Evolutionary conservation across 2,113 vertebrate genomes (phyloP).

Genomic region (Thunnus maccoyii): DNA sequence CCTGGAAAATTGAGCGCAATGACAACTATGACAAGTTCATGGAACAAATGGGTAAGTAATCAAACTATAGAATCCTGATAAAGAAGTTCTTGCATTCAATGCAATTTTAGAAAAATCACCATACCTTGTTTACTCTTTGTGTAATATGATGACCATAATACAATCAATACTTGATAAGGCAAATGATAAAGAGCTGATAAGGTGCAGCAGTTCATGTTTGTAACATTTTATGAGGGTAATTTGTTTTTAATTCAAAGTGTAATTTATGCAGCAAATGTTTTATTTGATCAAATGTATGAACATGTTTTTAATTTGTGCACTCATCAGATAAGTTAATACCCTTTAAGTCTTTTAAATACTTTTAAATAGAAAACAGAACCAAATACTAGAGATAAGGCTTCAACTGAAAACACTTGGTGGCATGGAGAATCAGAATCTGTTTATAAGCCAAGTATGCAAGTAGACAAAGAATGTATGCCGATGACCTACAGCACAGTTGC

Average conservation of each 20-base stretch:
- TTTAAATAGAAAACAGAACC: not conserved
- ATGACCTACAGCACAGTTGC: not conserved
- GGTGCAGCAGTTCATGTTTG: not conserved
- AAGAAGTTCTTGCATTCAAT: not conserved
- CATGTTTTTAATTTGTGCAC: not conserved
- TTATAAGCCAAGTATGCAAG: no score
- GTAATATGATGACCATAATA: not conserved
- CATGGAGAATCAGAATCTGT: not conserved
- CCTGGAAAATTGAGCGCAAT: conserved; percentile 91
- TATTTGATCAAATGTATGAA: not conserved
- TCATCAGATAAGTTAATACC: not conserved
- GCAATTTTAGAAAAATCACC: not conserved
- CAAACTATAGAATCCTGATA: not conserved
- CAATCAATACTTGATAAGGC: not conserved
- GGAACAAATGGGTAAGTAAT: conserved; percentile 93
- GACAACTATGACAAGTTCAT: conserved; percentile 97
- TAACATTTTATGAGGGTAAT: not conserved
- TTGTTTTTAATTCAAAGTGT: not conserved
- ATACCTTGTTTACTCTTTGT: not conserved
- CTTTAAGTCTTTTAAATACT: not conserved
- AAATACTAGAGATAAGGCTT: not conserved
- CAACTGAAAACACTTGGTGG: not conserved
- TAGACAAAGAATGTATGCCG: no score
- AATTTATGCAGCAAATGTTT: not conserved
- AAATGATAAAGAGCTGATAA: not conserved